Evolutionary conservation across 2,888 invertebrate species (phyloP), one percentile per base, ranked within the genome.

Genomic region (Noctua janthina): DNA sequence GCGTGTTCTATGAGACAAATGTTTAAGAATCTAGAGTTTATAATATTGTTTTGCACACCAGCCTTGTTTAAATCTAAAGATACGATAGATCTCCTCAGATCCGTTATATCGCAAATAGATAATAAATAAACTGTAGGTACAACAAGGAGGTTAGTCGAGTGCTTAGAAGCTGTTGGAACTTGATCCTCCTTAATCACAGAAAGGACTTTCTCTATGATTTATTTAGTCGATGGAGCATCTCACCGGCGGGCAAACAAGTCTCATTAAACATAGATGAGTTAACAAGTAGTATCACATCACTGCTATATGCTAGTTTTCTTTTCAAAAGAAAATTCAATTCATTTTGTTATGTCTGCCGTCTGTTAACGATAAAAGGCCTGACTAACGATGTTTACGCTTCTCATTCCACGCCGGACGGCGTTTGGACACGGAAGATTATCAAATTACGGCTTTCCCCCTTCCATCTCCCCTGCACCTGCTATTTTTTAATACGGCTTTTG

Each of bases 131-230:
- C 10, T 51, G 23, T 59, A 11, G 0, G 20, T 39, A 11, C 10
- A 68, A 43, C 5, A 70, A 46, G n/a, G 54, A 68, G n/a, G 49
- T 56, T 35, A 62, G 29, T 62, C 35, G 49, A 59, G 13, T 72
- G 35, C 20, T 11, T 20, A n/a, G 39, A 74, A 67, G 20, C 43
- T n/a, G 13, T 59, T 62, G 20, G 7, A 56, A 71, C 76, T 67
- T 39, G 62, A 59, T 59, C 75, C 59, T 43, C n/a, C 20, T 46
- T 39, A 79, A 51, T 78, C 29, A 49, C 39, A 43, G 35, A 69
- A 68, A 73, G 51, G 39, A 1, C 23, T 64, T 29, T 3, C 17
- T 23, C 29, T 54, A 51, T 29, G 51, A 54, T 75, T 54, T 73
- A 49, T 72, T 66, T 56, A 20, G n/a, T 20, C 66, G 46, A 51